These are phyloP conservation scores for Drosophila bifasciata DNA, from an alignment of 1,140 invertebrate species.

Conservation along the genomic window DNA sequence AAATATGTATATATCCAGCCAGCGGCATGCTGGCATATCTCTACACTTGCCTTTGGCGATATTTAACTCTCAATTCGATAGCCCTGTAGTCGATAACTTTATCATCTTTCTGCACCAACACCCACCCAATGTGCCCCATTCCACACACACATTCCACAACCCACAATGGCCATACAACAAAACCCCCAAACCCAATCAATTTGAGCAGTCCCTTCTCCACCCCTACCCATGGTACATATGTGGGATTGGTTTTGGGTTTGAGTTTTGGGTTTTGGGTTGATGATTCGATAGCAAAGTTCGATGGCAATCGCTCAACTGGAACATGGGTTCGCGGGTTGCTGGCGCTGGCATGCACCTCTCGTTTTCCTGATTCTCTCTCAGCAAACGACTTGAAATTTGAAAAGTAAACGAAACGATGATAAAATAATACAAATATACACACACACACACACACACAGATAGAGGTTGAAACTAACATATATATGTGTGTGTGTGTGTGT, in stretches of 20 bases:
- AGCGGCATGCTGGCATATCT: too few relatives aligned
- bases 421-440: constrained; percentile 64
- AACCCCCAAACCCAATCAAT: neutral
- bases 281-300: constrained; percentile 32
- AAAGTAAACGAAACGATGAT: constrained; percentile 78
- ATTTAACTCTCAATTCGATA: too few relatives aligned
- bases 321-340: constrained; percentile 26
- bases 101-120: too few relatives aligned
- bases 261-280: constrained; percentile 11
- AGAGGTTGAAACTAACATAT: constrained; percentile 1
- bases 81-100: too few relatives aligned
- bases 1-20: neutral
- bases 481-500: constrained; percentile 9
- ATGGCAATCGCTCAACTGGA: constrained; percentile 43
- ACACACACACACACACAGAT: constrained; percentile 22
- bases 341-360: neutral
- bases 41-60: too few relatives aligned
- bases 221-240: too few relatives aligned
- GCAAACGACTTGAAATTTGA: constrained; percentile 74
- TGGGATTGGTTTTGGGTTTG: too few relatives aligned
- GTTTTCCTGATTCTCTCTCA: constrained; percentile 17
- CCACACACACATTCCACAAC: too few relatives aligned
- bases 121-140: too few relatives aligned
- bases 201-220: too few relatives aligned
- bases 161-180: neutral